These are phyloP conservation scores for Megamerina dolium DNA, from an alignment of 2,888 invertebrate species.

Conservation along the genomic window DNA sequence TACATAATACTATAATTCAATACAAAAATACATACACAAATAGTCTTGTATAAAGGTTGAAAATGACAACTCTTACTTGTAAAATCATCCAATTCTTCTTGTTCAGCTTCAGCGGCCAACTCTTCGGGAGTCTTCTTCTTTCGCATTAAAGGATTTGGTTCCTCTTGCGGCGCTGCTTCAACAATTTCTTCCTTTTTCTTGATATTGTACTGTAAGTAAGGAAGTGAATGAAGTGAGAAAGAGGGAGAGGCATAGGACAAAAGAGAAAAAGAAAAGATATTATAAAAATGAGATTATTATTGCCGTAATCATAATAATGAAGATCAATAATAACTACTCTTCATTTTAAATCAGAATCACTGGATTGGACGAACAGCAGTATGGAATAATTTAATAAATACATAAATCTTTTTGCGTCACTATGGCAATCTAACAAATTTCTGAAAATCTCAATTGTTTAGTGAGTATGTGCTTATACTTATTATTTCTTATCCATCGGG, in stretches of 20 bases:
- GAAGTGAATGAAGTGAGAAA: background rate
- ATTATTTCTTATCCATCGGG: too few relatives aligned
- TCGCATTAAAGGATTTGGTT: conserved; percentile 91
- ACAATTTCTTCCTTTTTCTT: conserved; percentile 94
- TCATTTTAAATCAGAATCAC: too few relatives aligned
- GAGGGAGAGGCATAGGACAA: background rate
- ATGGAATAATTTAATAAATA: too few relatives aligned
- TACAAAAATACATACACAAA: too few relatives aligned
- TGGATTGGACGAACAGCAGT: too few relatives aligned
- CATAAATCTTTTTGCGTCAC: too few relatives aligned
- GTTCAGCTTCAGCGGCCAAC: conserved; percentile 92
- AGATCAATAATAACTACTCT: too few relatives aligned
- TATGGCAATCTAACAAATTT: too few relatives aligned
- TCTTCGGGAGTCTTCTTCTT: conserved; percentile 99
- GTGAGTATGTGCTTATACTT: too few relatives aligned
- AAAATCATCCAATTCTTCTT: conserved; percentile 92
- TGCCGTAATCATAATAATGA: background rate
- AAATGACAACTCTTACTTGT: conserved; percentile 65
- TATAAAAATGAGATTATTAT: background rate
- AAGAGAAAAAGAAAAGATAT: background rate
- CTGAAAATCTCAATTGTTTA: too few relatives aligned
- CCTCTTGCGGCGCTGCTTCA: conserved; percentile 70
- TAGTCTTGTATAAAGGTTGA: too few relatives aligned
- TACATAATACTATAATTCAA: too few relatives aligned
- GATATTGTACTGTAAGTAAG: conserved; percentile 83